Conservation (phyloP, 1,140 invertebrate species). For the Dufourea novaeangliae region DNA sequence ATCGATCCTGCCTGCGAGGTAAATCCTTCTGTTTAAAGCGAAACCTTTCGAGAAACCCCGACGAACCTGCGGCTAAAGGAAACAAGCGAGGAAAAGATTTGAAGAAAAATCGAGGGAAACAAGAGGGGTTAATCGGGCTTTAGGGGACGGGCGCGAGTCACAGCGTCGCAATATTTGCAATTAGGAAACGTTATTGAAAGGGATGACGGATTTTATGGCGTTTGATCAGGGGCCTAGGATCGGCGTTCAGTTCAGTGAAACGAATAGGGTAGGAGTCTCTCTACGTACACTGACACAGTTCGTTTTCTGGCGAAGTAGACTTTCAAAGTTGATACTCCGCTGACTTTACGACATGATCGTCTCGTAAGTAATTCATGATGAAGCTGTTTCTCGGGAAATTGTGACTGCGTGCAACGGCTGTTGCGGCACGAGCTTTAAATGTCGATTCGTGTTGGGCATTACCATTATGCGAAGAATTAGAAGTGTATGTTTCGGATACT, state of each 20-base stretch:
- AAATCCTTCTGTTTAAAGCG: constrained; percentile 60
- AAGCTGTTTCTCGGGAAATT: constrained; percentile 3
- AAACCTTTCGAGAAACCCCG: constrained; percentile 21
- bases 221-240: constrained; percentile 1
- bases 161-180: constrained; percentile 33
- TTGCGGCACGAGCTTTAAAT: neutral
- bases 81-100: neutral
- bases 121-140: constrained; percentile 18
- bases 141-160: constrained; percentile 3
- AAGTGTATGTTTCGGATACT: too few species aligned
- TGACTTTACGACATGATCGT: constrained; percentile 25
- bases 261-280: neutral
- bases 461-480: neutral
- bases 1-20: constrained; percentile 49
- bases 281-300: neutral
- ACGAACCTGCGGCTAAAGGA: neutral
- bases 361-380: neutral
- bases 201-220: constrained; percentile 32
- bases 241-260: neutral
- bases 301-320: neutral
- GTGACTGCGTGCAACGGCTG: neutral
- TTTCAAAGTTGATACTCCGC: neutral
- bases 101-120: constrained; percentile 17
- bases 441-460: neutral
- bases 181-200: constrained; percentile 36